These are phyloP conservation scores for Calameuta idolon DNA, from an alignment of 2,888 invertebrate species.

Conservation along the genomic window DNA sequence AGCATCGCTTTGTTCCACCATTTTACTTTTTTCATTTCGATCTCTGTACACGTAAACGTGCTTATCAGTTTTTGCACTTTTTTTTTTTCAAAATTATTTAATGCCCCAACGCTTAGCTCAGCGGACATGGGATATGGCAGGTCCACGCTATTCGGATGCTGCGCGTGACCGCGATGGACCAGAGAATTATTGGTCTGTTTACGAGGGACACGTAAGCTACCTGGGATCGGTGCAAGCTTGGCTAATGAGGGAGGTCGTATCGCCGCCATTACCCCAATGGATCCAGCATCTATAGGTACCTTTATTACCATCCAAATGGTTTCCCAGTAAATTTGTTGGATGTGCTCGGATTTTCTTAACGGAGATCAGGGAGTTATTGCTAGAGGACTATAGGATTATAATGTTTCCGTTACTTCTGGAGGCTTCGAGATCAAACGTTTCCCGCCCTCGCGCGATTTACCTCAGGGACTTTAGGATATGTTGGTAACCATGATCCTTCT, in stretches of 20 bases:
- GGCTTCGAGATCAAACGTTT: not conserved
- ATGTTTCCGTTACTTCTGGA: not conserved
- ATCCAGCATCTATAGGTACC: not conserved
- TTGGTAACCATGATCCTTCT: not conserved
- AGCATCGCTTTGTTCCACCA: not conserved
- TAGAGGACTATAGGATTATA: not conserved
- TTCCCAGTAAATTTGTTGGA: not conserved
- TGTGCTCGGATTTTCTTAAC: not conserved
- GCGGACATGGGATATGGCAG: not conserved
- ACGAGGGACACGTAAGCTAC: not conserved
- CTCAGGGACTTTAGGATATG: not conserved
- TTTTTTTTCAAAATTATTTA: too few relatives aligned
- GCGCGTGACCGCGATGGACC: not conserved
- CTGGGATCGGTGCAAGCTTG: not conserved
- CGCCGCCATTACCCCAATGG: not conserved
- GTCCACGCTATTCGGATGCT: not conserved
- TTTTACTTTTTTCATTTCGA: not conserved
- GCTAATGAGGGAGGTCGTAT: not conserved
- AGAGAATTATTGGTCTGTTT: not conserved
- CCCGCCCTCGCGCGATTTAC: not conserved
- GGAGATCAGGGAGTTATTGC: not conserved
- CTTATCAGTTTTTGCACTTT: not conserved
- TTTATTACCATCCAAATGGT: conserved; percentile 2
- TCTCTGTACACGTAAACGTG: not conserved
- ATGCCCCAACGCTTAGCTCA: not conserved